These are phyloP conservation scores for Dicaeum eximium DNA, from an alignment of 2,113 vertebrate genomes.

Conservation along the genomic window DNA sequence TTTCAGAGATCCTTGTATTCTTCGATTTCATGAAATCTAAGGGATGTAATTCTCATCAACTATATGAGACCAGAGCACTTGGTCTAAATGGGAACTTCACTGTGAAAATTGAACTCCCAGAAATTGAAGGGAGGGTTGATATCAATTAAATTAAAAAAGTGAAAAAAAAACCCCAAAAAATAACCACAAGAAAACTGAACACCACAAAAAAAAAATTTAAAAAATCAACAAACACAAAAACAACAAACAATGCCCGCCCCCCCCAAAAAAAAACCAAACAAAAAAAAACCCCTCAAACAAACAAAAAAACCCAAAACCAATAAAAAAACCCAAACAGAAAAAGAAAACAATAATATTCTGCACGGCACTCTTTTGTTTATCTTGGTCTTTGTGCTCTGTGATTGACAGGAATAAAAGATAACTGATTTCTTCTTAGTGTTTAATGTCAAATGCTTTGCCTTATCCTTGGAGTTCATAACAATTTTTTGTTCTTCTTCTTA, in stretches of 20 bases:
- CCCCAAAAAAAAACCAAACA: too few relatives aligned
- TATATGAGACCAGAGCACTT: neutral
- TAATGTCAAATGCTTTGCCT: neutral
- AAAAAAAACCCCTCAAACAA: neutral
- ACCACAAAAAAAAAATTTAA: fast-evolving
- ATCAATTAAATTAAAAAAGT: neutral
- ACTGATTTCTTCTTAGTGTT: neutral
- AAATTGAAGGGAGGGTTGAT: neutral
- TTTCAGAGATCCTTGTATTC: neutral
- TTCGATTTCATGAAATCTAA: neutral
- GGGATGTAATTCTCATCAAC: neutral
- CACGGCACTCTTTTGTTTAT: neutral
- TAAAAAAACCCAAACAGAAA: neutral
- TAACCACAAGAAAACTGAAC: neutral
- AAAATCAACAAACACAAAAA: neutral
- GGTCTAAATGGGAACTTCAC: neutral
- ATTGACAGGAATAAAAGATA: neutral
- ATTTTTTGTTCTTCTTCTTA: neutral
- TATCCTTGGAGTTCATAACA: neutral
- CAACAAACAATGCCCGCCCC: neutral
- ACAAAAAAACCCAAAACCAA: neutral
- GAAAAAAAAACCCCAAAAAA: too few relatives aligned
- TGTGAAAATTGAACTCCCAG: neutral
- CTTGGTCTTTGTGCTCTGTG: neutral
- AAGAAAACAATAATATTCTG: neutral